Percentiles rank a stretch among this genome's conserved stretches.
Evolutionary conservation across 2,113 vertebrate genomes (phyloP).

Genomic region (Sander lucioperca): DNA sequence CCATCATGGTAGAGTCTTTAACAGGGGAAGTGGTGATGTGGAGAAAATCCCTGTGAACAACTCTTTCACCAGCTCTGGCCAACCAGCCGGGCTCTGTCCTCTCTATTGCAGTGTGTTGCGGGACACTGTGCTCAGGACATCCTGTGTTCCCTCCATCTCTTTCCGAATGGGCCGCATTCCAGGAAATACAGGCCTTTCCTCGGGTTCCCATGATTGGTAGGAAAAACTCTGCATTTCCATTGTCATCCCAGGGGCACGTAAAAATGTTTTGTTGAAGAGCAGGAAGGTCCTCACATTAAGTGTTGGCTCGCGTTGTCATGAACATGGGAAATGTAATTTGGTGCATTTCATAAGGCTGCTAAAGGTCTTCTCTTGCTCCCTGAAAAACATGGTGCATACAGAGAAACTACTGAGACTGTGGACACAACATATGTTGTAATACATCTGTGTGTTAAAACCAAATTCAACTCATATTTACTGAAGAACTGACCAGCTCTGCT

Average conservation of each 20-base stretch:
- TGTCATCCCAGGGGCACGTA: constrained; percentile 62
- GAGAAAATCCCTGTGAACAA: constrained; percentile 75
- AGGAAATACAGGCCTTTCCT: constrained; percentile 75
- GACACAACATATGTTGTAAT: too few relatives aligned
- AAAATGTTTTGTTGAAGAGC: constrained; percentile 73
- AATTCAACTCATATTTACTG: background rate
- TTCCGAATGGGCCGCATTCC: constrained; percentile 76
- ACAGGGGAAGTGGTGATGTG: constrained; percentile 64
- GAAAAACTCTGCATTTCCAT: constrained; percentile 73
- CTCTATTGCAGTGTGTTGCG: constrained; percentile 1
- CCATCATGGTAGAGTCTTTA: constrained; percentile 2
- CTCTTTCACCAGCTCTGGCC: constrained; percentile 23
- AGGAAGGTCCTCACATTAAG: constrained; percentile 64
- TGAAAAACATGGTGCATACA: background rate
- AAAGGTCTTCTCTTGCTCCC: constrained; percentile 13
- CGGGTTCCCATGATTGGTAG: constrained; percentile 72
- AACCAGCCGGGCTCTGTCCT: background rate
- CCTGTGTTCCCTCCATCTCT: constrained; percentile 71
- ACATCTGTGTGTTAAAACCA: too few relatives aligned
- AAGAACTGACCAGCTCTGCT: too few relatives aligned
- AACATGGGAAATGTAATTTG: constrained; percentile 65
- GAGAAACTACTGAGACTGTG: too few relatives aligned
- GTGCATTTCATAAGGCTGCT: constrained; percentile 24
- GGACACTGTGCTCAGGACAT: constrained; percentile 62
- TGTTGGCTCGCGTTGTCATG: constrained; percentile 45